phyloP scores from a whole-genome alignment of 2,797 vertebrate species.

The Eleutherodactylus coqui region DNA sequence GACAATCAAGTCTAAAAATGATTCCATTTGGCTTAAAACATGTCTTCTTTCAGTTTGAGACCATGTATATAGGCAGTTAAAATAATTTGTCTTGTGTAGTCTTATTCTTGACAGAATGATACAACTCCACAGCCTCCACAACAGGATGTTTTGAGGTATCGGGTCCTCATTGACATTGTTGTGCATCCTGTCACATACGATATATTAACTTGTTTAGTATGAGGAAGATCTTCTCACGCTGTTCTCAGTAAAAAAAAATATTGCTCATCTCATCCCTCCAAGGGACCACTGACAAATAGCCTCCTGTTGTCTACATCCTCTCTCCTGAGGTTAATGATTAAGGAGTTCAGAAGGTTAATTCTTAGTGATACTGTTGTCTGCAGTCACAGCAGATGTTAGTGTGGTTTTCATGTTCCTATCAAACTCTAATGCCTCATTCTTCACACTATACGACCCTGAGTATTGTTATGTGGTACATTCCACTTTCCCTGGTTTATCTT shows the following conservation, averaged over 20 bases:
- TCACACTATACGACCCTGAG: slow-evolving; percentile 74
- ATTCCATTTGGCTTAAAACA: too few species aligned
- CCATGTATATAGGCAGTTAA: neutral
- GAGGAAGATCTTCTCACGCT: slow-evolving; percentile 86
- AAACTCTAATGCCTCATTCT: slow-evolving; percentile 91
- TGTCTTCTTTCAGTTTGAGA: too few species aligned
- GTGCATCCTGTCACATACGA: slow-evolving; percentile 71
- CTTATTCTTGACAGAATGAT: neutral
- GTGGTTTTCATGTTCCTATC: slow-evolving; percentile 98
- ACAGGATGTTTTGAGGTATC: slow-evolving; percentile 57
- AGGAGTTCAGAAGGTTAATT: slow-evolving; percentile 93
- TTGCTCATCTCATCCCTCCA: slow-evolving; percentile 79
- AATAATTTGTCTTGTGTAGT: neutral
- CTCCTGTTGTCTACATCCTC: slow-evolving; percentile 91
- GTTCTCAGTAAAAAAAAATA: slow-evolving; percentile 93
- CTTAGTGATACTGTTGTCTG: slow-evolving; percentile 91
- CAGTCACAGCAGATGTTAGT: slow-evolving; percentile 96
- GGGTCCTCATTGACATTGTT: slow-evolving; percentile 27
- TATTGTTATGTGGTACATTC: slow-evolving; percentile 89
- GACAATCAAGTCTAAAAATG: too few species aligned
- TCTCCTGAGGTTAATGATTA: slow-evolving; percentile 93
- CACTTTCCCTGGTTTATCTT: slow-evolving; percentile 73
- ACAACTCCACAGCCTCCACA: neutral
- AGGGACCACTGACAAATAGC: slow-evolving; percentile 90
- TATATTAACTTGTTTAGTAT: slow-evolving; percentile 77